Conservation (phyloP, 2,113 vertebrate genomes). For the Alosa alosa region DNA sequence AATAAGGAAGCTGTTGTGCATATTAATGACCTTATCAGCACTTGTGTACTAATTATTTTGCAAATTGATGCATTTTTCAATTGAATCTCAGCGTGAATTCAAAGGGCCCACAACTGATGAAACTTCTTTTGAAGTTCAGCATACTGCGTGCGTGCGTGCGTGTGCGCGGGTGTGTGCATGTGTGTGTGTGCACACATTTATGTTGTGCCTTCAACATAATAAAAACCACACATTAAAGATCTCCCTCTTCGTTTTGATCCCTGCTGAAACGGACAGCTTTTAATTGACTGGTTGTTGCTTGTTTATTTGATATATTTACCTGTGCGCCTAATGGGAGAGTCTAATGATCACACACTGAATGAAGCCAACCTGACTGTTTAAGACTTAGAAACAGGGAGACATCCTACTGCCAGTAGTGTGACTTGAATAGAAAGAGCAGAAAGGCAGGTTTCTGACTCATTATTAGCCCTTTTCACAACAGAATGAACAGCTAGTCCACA, state of each 20-base stretch:
- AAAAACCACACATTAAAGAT: slow-evolving; percentile 52
- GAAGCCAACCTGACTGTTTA: slow-evolving; percentile 2
- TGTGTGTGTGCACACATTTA: slow-evolving; percentile 27
- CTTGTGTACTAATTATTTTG: slow-evolving; percentile 56
- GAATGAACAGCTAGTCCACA: no score
- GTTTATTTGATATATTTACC: slow-evolving; percentile 74
- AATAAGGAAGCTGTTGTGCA: slow-evolving; percentile 53
- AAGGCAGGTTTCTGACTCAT: no score
- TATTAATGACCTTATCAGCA: slow-evolving; percentile 55
- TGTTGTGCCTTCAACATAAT: slow-evolving; percentile 19
- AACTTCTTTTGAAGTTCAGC: slow-evolving; percentile 63
- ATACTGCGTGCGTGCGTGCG: slow-evolving; percentile 33
- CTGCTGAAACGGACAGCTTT: slow-evolving; percentile 61
- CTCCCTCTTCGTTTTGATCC: slow-evolving; percentile 49
- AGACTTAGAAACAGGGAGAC: not conserved
- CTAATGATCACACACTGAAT: not conserved
- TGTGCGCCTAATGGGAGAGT: not conserved
- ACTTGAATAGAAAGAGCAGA: not conserved
- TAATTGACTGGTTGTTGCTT: slow-evolving; percentile 77
- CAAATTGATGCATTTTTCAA: slow-evolving; percentile 46
- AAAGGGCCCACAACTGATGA: slow-evolving; percentile 47
- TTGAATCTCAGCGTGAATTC: slow-evolving; percentile 46
- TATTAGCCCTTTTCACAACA: no score
- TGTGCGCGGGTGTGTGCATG: not conserved
- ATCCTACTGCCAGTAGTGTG: no score